Conservation (phyloP, 2,888 invertebrate species). For the Tiphia femorata region DNA sequence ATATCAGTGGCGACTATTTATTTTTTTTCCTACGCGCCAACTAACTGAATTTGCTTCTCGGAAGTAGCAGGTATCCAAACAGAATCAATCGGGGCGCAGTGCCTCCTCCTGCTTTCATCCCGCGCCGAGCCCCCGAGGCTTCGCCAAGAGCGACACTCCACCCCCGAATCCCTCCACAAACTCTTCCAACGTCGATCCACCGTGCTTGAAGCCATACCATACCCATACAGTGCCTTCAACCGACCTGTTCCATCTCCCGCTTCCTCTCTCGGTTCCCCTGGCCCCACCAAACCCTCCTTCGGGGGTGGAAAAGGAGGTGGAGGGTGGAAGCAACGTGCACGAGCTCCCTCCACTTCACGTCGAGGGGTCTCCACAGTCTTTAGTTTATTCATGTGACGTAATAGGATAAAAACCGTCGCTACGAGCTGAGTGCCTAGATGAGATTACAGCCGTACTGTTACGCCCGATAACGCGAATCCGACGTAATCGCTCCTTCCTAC, state of each 20-base stretch:
- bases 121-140: background rate
- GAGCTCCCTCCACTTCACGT: no score
- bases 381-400: conserved; percentile 69
- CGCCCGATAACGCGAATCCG: conserved; percentile 58
- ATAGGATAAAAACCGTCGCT: conserved; percentile 68
- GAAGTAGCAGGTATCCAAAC: conserved; percentile 22
- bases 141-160: background rate
- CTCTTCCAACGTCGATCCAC: conserved; percentile 13
- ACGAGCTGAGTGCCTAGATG: conserved; percentile 65
- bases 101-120: conserved; percentile 1
- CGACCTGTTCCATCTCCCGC: conserved; percentile 29
- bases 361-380: conserved; percentile 58
- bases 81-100: conserved; percentile 33
- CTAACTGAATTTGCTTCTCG: no score
- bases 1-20: no score
- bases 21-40: no score
- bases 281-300: conserved; percentile 24
- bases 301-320: background rate
- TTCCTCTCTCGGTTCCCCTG: conserved; percentile 31
- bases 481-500: conserved; percentile 51
- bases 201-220: conserved; percentile 29
- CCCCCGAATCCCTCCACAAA: conserved; percentile 17
- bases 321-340: no score
- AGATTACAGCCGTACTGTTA: conserved; percentile 64
- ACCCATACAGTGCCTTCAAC: no score